These are phyloP conservation scores for Vidua macroura DNA, from an alignment of 2,113 vertebrate genomes.

Conservation along the genomic window DNA sequence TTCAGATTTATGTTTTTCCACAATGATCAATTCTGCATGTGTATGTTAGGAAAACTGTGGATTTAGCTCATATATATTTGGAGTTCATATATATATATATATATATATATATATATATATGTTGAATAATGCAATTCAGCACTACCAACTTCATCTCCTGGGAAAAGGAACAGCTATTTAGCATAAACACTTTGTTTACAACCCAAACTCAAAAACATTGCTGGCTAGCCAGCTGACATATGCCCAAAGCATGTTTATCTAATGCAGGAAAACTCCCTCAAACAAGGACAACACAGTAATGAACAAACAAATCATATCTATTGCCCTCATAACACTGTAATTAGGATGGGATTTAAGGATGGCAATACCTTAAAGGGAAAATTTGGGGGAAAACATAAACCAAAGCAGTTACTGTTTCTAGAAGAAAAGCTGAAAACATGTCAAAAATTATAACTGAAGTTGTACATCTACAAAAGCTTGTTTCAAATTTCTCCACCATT, in stretches of 20 bases:
- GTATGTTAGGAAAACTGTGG: not conserved
- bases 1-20: not conserved
- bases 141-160: not conserved
- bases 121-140: not conserved
- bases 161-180: not conserved
- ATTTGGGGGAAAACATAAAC: not conserved
- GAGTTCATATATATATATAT: not conserved
- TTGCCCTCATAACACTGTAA: not conserved
- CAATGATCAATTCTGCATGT: not conserved
- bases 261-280: not conserved
- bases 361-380: not conserved
- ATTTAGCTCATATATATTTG: not conserved
- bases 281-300: not conserved
- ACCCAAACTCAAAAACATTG: not conserved
- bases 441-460: not conserved
- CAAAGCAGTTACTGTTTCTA: not conserved
- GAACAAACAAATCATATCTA: not conserved
- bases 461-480: not conserved
- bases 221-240: not conserved
- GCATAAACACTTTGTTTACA: not conserved
- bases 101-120: too few species aligned
- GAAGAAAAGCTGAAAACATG: not conserved
- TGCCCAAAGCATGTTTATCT: not conserved
- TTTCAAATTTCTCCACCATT: not conserved
- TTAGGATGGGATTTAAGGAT: not conserved